phyloP scores from a whole-genome alignment of 2,113 vertebrate species.

The Cyphomyrus discorhynchus region DNA sequence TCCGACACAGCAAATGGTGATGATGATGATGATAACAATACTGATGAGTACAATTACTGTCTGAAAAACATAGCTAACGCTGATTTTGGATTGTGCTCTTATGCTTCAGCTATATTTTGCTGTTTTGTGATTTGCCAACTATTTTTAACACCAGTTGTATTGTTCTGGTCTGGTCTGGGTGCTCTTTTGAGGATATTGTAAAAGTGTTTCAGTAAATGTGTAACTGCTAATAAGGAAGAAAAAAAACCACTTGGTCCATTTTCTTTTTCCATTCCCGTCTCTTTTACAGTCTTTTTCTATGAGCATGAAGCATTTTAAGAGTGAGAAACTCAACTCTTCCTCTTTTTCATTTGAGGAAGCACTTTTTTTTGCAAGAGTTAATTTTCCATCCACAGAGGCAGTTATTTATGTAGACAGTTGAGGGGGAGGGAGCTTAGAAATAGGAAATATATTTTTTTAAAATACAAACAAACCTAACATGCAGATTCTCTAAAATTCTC shows the following conservation, averaged over 20 bases:
- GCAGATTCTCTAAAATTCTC: neutral
- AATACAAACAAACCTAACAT: neutral
- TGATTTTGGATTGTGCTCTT: neutral
- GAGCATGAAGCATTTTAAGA: neutral
- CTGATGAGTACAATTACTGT: neutral
- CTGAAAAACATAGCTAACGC: neutral
- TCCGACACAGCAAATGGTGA: neutral
- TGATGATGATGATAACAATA: too few relatives aligned
- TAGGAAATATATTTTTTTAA: neutral
- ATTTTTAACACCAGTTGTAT: neutral
- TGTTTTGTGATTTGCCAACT: neutral
- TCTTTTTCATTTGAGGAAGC: slow-evolving; percentile 8
- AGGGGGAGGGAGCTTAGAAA: neutral
- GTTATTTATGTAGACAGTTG: neutral
- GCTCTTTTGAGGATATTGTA: neutral
- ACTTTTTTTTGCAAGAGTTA: slow-evolving; percentile 13
- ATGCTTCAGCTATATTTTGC: neutral
- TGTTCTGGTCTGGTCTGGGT: neutral
- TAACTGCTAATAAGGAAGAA: neutral
- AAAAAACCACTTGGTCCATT: neutral
- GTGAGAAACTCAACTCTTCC: slow-evolving; percentile 5
- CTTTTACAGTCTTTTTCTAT: neutral
- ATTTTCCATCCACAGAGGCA: slow-evolving; percentile 3
- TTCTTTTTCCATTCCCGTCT: neutral
- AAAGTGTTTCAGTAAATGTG: neutral